A percentile compares a stretch with the other conserved stretches of the same genome.
Evolutionary conservation across 2,888 invertebrate genomes (phyloP).

Genomic region (Apamea sordens): DNA sequence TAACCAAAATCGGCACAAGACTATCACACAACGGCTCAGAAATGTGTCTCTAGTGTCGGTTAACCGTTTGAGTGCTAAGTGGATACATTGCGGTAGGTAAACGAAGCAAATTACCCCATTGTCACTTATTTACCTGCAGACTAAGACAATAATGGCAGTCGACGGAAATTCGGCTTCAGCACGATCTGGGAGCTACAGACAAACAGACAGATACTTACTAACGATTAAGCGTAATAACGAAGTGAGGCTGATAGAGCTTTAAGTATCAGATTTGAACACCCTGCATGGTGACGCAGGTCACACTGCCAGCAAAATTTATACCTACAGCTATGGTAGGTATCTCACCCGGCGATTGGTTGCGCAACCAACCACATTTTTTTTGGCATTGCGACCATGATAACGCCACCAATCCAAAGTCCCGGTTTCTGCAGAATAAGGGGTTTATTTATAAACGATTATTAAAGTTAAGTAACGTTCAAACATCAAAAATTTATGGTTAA

Average conservation of each 20-base stretch:
- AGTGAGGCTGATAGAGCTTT: background rate
- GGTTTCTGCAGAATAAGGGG: no score
- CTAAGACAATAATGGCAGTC: constrained; percentile 29
- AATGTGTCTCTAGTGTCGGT: background rate
- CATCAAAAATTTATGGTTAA: no score
- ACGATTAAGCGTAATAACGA: background rate
- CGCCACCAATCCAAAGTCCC: background rate
- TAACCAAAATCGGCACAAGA: background rate
- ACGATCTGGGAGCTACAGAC: constrained; percentile 10
- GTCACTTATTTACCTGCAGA: constrained; percentile 39
- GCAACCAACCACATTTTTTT: background rate
- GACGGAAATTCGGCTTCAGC: constrained; percentile 21
- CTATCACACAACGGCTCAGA: background rate
- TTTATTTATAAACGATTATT: no score
- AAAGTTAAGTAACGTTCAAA: no score
- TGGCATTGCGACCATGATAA: background rate
- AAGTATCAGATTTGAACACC: background rate
- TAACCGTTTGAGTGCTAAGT: constrained; percentile 29
- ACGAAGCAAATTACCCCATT: constrained; percentile 47
- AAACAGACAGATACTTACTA: background rate
- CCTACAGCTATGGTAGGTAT: background rate
- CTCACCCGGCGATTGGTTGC: background rate
- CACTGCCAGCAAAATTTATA: background rate
- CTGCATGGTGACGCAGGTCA: background rate
- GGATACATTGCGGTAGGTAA: constrained; percentile 29